A percentile compares a stretch with the other conserved stretches of the same genome.
phyloP scores from a whole-genome alignment of 2,888 invertebrate genomes.

The Patella pellucida region DNA sequence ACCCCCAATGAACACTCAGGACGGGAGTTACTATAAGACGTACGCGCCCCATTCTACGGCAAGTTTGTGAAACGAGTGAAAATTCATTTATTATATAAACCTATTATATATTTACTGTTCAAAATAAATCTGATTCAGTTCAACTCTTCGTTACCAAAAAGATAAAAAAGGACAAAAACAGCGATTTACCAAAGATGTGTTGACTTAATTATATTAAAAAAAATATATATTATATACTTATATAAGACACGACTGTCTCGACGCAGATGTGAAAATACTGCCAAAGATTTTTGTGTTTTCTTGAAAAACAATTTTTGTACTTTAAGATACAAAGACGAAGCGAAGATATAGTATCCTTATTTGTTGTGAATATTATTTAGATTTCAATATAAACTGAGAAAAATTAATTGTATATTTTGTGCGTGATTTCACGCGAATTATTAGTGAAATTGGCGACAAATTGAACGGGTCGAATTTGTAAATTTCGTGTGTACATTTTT shows the following conservation, averaged over 20 bases:
- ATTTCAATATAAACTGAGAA: slow-evolving; percentile 1
- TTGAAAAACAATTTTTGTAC: not conserved
- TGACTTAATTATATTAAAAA: slow-evolving; percentile 4
- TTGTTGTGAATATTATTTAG: no score
- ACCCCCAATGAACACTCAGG: slow-evolving; percentile 41
- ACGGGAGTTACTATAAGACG: slow-evolving; percentile 61
- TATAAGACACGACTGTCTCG: slow-evolving; percentile 2
- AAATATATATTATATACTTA: slow-evolving; percentile 1
- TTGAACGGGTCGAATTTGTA: not conserved
- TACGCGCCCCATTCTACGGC: slow-evolving; percentile 60
- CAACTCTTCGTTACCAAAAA: no score
- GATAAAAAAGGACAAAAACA: not conserved
- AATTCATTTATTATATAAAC: not conserved
- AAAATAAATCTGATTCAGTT: no score
- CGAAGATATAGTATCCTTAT: not conserved
- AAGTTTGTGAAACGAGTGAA: slow-evolving; percentile 51
- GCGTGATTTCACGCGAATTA: not conserved
- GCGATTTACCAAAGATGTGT: slow-evolving; percentile 11
- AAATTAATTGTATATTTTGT: slow-evolving; percentile 6
- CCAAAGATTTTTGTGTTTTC: slow-evolving; percentile 5
- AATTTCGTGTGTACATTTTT: slow-evolving; percentile 1
- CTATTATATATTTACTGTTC: no score
- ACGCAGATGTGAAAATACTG: not conserved
- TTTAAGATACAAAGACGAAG: slow-evolving; percentile 5
- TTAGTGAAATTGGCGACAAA: not conserved